A percentile compares a stretch with the other conserved stretches of the same genome.
phyloP scores from a whole-genome alignment of 2,113 vertebrate genomes.

The Eublepharis macularius region DNA sequence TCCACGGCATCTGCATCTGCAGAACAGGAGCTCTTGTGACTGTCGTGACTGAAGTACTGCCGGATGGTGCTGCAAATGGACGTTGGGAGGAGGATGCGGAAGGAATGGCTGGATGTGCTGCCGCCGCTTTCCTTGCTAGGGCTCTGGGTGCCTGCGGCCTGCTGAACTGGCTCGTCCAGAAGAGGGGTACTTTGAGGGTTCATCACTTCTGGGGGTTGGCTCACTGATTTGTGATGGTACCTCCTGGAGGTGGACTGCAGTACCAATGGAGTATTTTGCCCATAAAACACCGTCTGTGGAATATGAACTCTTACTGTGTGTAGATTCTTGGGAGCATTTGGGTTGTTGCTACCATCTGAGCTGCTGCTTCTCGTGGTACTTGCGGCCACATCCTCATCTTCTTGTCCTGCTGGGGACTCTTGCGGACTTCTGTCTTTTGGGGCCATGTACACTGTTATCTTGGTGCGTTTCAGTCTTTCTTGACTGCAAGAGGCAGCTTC shows the following conservation, averaged over 20 bases:
- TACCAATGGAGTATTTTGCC: slow-evolving; percentile 73
- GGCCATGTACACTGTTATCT: slow-evolving; percentile 74
- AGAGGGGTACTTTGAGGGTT: background rate
- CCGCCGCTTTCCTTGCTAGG: slow-evolving; percentile 26
- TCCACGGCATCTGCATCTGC: slow-evolving; percentile 50
- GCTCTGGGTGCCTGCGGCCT: slow-evolving; percentile 29
- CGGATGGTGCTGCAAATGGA: slow-evolving; percentile 70
- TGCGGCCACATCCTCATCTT: background rate
- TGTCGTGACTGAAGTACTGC: slow-evolving; percentile 70
- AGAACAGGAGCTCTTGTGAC: background rate
- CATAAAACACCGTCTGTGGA: slow-evolving; percentile 79
- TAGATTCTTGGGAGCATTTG: slow-evolving; percentile 4
- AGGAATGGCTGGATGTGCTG: slow-evolving; percentile 67
- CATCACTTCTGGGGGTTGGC: background rate
- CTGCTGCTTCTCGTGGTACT: background rate
- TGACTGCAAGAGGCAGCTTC: slow-evolving; percentile 36
- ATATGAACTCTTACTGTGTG: slow-evolving; percentile 63
- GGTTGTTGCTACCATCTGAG: slow-evolving; percentile 1
- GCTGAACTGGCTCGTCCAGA: background rate
- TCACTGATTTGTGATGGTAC: background rate
- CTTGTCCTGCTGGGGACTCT: slow-evolving; percentile 13
- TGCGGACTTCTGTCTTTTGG: slow-evolving; percentile 49
- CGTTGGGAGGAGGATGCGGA: slow-evolving; percentile 73
- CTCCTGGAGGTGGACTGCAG: slow-evolving; percentile 67
- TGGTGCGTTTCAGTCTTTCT: slow-evolving; percentile 73